Conservation (phyloP, 2,888 invertebrate species). For the Nymphalis c-album region DNA sequence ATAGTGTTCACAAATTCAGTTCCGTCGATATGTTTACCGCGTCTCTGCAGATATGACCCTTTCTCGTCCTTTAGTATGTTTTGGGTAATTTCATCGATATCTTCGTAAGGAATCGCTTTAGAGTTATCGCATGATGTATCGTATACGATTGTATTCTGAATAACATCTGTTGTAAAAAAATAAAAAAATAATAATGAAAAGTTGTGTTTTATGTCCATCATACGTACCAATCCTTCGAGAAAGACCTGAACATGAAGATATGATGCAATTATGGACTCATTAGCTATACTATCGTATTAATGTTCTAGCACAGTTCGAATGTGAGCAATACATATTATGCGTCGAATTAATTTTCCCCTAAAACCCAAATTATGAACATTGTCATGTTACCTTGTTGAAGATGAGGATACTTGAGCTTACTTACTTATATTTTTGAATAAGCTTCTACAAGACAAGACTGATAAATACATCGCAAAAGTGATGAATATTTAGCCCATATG, state of each 20-base stretch:
- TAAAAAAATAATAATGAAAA: neutral
- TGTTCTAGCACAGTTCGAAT: too few relatives aligned
- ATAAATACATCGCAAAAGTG: too few relatives aligned
- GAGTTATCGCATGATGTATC: slow-evolving; percentile 14
- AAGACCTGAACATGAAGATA: slow-evolving; percentile 54
- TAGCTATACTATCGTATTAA: neutral
- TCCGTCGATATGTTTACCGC: neutral
- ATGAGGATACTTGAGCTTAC: too few relatives aligned
- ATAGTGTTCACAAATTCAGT: neutral
- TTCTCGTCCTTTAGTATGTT: neutral
- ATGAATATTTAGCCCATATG: too few relatives aligned
- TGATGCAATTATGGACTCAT: neutral
- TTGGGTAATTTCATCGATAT: neutral
- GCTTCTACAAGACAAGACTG: too few relatives aligned
- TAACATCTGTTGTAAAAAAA: slow-evolving; percentile 19
- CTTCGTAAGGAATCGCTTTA: slow-evolving; percentile 3
- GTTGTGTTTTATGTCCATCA: neutral
- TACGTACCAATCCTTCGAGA: slow-evolving; percentile 56
- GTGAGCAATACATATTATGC: too few relatives aligned
- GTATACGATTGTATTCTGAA: slow-evolving; percentile 14
- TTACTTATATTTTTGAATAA: too few relatives aligned
- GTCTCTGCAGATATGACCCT: neutral
- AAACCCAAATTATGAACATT: too few relatives aligned
- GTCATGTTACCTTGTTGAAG: too few relatives aligned
- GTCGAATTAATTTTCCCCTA: too few relatives aligned